Evolutionary conservation across 2,113 vertebrate genomes (phyloP).

Genomic region (Syrmaticus mikado): DNA sequence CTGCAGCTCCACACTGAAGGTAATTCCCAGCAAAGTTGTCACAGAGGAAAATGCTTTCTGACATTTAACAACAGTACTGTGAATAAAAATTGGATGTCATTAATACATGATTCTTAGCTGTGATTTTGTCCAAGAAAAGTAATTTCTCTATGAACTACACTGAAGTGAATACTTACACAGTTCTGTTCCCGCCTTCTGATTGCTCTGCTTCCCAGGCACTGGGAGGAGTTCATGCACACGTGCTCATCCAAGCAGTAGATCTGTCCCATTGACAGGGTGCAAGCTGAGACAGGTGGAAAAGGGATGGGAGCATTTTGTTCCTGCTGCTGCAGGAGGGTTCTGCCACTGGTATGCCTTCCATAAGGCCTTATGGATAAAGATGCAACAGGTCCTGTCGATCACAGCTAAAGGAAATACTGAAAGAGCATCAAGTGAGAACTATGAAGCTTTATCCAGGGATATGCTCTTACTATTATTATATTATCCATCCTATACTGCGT

Average conservation of each 20-base stretch:
- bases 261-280: neutral
- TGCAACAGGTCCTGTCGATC: neutral
- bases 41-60: conserved; percentile 52
- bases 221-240: neutral
- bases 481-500: neutral
- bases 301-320: neutral
- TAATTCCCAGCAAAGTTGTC: conserved; percentile 43
- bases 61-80: conserved; percentile 42
- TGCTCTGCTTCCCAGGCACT: neutral
- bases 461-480: neutral
- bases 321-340: neutral
- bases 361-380: neutral
- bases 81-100: conserved; percentile 50
- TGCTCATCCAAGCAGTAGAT: neutral
- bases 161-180: neutral
- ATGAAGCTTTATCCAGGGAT: neutral
- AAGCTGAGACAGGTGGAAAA: neutral
- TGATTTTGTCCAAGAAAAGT: conserved; percentile 30
- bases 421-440: neutral
- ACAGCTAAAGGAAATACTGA: neutral
- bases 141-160: neutral
- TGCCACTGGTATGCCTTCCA: neutral
- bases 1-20: conserved; percentile 34
- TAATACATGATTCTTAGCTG: conserved; percentile 46
- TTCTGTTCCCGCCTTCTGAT: neutral